A percentile compares a stretch with the other conserved stretches of the same genome.
These are phyloP conservation scores for Bagarius yarrelli DNA, from an alignment of 2,113 vertebrate genomes.

Conservation along the genomic window DNA sequence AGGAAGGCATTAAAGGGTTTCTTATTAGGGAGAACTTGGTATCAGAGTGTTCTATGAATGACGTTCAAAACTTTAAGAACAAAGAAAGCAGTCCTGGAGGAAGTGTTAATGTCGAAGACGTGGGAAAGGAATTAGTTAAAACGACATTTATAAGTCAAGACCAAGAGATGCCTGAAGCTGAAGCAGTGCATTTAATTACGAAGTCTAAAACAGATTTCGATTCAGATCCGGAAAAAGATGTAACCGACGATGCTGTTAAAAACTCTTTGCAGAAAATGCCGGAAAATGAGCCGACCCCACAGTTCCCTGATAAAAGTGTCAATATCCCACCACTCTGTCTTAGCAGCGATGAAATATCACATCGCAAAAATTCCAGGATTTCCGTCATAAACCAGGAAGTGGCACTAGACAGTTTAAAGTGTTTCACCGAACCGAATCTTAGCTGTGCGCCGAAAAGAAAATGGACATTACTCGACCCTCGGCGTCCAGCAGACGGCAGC, in stretches of 20 bases:
- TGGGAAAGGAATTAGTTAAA: background rate
- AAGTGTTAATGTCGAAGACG: slow-evolving; percentile 4
- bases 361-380: slow-evolving; percentile 14
- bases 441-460: slow-evolving; percentile 55
- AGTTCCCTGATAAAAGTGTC: background rate
- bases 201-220: background rate
- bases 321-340: background rate
- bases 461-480: slow-evolving; percentile 46
- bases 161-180: slow-evolving; percentile 18
- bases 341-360: background rate
- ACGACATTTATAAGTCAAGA: slow-evolving; percentile 5
- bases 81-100: slow-evolving; percentile 16
- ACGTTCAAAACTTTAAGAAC: slow-evolving; percentile 57
- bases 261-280: background rate
- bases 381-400: slow-evolving; percentile 7
- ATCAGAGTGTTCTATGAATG: slow-evolving; percentile 74
- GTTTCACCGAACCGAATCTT: slow-evolving; percentile 1
- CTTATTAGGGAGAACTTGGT: slow-evolving; percentile 82
- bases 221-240: slow-evolving; percentile 6
- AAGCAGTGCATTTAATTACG: background rate
- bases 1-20: slow-evolving; percentile 85
- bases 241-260: background rate
- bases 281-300: background rate
- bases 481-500: background rate
- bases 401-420: slow-evolving; percentile 36